phyloP scores from a whole-genome alignment of 2,888 invertebrate genomes.

The Drosophila nr. fundita region DNA sequence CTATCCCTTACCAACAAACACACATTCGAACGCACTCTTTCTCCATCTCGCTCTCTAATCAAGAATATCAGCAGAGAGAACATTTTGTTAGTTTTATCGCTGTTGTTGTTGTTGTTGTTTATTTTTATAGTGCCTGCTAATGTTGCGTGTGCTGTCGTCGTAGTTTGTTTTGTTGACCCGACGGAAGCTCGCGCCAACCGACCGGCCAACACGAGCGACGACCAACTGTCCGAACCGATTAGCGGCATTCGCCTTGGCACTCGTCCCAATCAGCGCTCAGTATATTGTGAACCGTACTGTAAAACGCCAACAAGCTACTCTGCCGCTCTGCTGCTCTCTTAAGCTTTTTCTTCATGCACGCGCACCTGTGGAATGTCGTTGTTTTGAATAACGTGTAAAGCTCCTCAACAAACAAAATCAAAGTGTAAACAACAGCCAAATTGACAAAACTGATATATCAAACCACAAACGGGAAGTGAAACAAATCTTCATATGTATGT shows the following conservation, averaged over 20 bases:
- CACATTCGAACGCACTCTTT: background rate
- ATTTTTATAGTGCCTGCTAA: conserved; percentile 33
- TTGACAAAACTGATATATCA: background rate
- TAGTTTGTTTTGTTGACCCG: conserved; percentile 7
- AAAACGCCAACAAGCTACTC: conserved; percentile 38
- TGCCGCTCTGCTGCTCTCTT: conserved; percentile 19
- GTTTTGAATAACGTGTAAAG: conserved; percentile 45
- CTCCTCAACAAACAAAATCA: conserved; percentile 10
- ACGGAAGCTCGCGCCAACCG: conserved; percentile 16
- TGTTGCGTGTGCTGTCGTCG: conserved; percentile 35
- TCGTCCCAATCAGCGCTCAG: conserved; percentile 50
- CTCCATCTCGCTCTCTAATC: background rate
- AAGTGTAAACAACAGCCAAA: conserved; percentile 29
- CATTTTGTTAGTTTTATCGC: conserved; percentile 27
- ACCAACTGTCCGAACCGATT: conserved; percentile 49
- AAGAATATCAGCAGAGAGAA: conserved; percentile 19
- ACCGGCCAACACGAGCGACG: conserved; percentile 36
- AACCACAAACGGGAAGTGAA: conserved; percentile 2
- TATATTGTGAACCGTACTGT: conserved; percentile 68
- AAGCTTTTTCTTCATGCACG: conserved; percentile 32
- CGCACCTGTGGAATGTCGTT: conserved; percentile 63
- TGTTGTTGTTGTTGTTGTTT: conserved; percentile 7
- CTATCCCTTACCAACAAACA: conserved; percentile 27
- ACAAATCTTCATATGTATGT: conserved; percentile 20
- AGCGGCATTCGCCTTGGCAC: conserved; percentile 25